These are phyloP conservation scores for Lycophotia porphyrea DNA, from an alignment of 2,888 invertebrate species.

Conservation along the genomic window DNA sequence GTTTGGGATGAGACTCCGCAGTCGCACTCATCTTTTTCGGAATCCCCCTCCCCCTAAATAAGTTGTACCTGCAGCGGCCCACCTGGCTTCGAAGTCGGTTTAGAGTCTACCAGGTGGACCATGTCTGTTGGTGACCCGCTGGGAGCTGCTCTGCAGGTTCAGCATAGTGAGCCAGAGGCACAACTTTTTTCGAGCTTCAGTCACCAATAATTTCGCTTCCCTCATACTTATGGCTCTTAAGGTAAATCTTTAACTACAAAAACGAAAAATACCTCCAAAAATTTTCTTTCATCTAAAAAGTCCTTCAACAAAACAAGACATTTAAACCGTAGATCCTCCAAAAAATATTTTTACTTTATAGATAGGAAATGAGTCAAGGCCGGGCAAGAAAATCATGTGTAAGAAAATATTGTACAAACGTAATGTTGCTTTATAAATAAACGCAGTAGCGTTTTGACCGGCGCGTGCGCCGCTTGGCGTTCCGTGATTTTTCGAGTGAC, in stretches of 20 bases:
- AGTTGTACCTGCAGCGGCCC: too few relatives aligned
- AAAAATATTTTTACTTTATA: slow-evolving; percentile 65
- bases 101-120: too few relatives aligned
- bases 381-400: slow-evolving; percentile 76
- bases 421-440: slow-evolving; percentile 87
- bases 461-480: slow-evolving; percentile 67
- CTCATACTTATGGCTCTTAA: not conserved
- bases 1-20: too few relatives aligned
- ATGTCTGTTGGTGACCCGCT: too few relatives aligned
- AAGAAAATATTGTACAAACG: slow-evolving; percentile 86
- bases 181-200: too few relatives aligned
- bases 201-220: not conserved
- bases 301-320: slow-evolving; percentile 1
- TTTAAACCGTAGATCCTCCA: slow-evolving; percentile 44
- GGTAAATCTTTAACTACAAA: not conserved
- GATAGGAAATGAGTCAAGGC: slow-evolving; percentile 85
- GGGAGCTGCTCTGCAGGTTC: too few relatives aligned
- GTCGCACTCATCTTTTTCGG: too few relatives aligned
- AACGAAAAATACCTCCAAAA: not conserved
- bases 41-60: too few relatives aligned
- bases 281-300: not conserved
- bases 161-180: too few relatives aligned
- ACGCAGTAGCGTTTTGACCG: slow-evolving; percentile 81
- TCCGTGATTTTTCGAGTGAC: slow-evolving; percentile 61
- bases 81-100: too few relatives aligned